These are phyloP conservation scores for Brassicogethes aeneus DNA, from an alignment of 2,888 invertebrate genomes.

Conservation along the genomic window DNA sequence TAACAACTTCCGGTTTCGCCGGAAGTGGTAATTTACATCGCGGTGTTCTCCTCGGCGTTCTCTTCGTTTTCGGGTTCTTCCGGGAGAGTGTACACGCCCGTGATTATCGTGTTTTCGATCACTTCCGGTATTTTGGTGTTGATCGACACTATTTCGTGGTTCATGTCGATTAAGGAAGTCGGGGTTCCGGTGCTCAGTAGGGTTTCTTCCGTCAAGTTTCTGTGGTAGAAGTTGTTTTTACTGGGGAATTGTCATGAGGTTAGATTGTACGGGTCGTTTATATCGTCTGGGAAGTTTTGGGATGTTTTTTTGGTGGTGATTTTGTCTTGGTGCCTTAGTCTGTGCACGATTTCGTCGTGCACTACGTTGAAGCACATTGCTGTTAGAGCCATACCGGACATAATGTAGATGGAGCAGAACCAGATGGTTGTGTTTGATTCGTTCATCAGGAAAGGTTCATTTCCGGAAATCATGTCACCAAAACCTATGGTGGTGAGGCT, in stretches of 20 bases:
- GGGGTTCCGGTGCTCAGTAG: slow-evolving; percentile 47
- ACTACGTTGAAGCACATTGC: slow-evolving; percentile 88
- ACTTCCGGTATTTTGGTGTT: slow-evolving; percentile 36
- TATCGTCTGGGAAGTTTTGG: slow-evolving; percentile 52
- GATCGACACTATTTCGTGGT: slow-evolving; percentile 32
- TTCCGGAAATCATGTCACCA: slow-evolving; percentile 74
- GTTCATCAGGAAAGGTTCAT: slow-evolving; percentile 48
- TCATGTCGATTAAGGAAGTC: slow-evolving; percentile 37
- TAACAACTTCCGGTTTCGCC: no score
- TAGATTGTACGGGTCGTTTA: slow-evolving; percentile 57
- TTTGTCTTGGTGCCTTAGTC: slow-evolving; percentile 51
- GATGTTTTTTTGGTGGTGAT: slow-evolving; percentile 37
- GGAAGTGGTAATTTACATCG: no score
- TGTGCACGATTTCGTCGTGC: slow-evolving; percentile 78
- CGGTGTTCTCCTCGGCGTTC: slow-evolving; percentile 40
- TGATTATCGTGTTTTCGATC: slow-evolving; percentile 39
- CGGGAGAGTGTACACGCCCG: slow-evolving; percentile 48
- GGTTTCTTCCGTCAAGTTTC: slow-evolving; percentile 51
- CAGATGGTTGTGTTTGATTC: slow-evolving; percentile 67
- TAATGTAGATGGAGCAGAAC: slow-evolving; percentile 83
- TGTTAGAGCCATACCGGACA: slow-evolving; percentile 78
- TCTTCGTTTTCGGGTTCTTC: slow-evolving; percentile 49
- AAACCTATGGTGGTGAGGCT: slow-evolving; percentile 88
- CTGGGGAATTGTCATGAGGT: slow-evolving; percentile 65
- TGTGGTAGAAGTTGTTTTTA: slow-evolving; percentile 45